These are phyloP conservation scores for Drosophila histrio DNA, from an alignment of 2,888 invertebrate genomes.

Conservation along the genomic window DNA sequence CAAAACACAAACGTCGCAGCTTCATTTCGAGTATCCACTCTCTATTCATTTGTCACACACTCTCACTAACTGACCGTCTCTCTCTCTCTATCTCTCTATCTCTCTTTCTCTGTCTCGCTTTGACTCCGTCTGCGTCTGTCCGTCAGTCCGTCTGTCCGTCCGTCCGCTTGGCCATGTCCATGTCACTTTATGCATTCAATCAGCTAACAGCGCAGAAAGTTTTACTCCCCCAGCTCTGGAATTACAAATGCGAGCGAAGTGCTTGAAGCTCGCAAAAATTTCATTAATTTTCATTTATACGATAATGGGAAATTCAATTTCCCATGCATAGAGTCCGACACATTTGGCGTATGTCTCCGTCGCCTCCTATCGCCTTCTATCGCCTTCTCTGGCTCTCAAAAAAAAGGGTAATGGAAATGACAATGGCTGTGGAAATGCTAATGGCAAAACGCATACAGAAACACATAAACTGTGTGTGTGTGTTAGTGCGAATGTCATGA, in stretches of 20 bases:
- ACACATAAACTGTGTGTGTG: not conserved
- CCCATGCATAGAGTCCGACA: conserved; percentile 46
- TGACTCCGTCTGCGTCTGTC: not conserved
- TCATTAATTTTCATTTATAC: conserved; percentile 73
- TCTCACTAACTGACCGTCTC: not conserved
- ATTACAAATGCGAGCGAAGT: conserved; percentile 41
- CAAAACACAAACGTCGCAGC: conserved; percentile 34
- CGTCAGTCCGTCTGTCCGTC: not conserved
- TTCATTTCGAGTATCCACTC: conserved; percentile 4
- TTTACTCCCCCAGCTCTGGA: conserved; percentile 25
- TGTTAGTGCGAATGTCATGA: conserved; percentile 24
- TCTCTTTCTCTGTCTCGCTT: not conserved
- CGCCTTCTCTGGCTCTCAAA: not conserved
- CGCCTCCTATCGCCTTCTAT: not conserved
- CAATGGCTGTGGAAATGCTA: conserved; percentile 63
- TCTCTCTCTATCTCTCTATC: not conserved
- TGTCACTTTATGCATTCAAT: conserved; percentile 60
- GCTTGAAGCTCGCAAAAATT: conserved; percentile 47
- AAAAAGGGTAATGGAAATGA: conserved; percentile 62
- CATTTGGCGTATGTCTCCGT: conserved; percentile 33
- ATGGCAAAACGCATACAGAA: conserved; percentile 36
- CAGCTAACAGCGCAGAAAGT: conserved; percentile 57
- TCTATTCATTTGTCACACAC: not conserved
- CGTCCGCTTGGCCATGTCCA: not conserved
- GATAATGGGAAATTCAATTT: conserved; percentile 73